Base-by-base conservation (phyloP, 2,113 vertebrate species). In the Xenopus laevis region DNA sequence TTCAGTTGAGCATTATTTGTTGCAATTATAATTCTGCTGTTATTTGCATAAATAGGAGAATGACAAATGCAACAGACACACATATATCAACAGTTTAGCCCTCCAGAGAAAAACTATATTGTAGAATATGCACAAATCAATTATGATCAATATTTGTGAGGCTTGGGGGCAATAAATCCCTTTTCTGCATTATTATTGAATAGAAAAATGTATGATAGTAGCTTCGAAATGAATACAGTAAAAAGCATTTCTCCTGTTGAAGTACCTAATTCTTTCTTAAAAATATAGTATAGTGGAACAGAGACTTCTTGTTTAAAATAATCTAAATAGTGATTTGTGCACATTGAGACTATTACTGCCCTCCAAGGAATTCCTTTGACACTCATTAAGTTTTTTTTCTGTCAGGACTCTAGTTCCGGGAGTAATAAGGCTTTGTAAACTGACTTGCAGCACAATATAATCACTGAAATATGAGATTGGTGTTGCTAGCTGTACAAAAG, bases 261-360 rank as follows among this genome's bases (percentile, higher is more conserved):
- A 33, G 63, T 53, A 61, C 74, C 79, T 79, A 76, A 77, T 79
- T 65, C 20, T 0, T 1, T 66, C 65, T 68, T 82, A 72, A 50
- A 80, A 82, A 75, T 75, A 75, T 68, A 68, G 44, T 68, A 45
- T n/a, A 46, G 80, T 75, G 50, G 71, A 68, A 73, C 78, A 73
- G 78, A 76, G 78, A 64, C 7, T n/a, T 78, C 65, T 44, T 6
- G 69, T 21, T 70, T 75, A 79, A 82, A 79, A 64, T 0, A 52
- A 61, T 79, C 83, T 79, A 77, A 84, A 79, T 80, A 78, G 79
- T 83, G 81, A 83, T 86, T 84, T 85, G 83, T 81, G 79, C 80
- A 73, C 79, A 80, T 59, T 10, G 78, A 80, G 81, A 71, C 66
- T 16, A 46, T 81, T 77, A 81, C 77, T 72, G 79, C 81, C 77